Evolutionary conservation across 1,140 invertebrate genomes (phyloP), one percentile per base, ranked within the genome.

Genomic region (Bombus cullumanus): DNA sequence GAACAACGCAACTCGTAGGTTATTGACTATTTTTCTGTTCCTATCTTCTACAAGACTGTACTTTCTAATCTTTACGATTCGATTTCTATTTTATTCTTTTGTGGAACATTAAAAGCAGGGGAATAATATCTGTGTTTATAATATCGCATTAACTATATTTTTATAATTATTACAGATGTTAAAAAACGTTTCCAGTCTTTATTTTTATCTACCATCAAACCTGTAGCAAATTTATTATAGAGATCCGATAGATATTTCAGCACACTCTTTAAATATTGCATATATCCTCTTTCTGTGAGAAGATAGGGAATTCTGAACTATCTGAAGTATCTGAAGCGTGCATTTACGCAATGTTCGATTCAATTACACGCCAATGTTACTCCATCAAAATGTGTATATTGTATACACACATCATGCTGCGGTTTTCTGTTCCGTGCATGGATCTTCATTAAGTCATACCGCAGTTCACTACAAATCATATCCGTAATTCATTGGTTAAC

Each of bases 381-480:
- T 84, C 66, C 57, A 86, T 88, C 78, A 79, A 76, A 86, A 76
- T 86, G 78, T 84, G 66, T 86, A 88, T 85, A 53, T 53, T 22
- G 18, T 53, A 53, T 53, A 72, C 12, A 62, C 59, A 8, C 39
- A 86, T 80, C 85, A 81, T 73, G 73, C 69, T 90, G 86, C 74
- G 86, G 89, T 90, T 90, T 90, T 85, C 83, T 90, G 86, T 80
- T 47, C 64, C 73, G 84, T 86, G 59, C 71, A 69, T 88, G 87
- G 81, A 90, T 88, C 88, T 90, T 90, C 89, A 88, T 90, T 90
- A 90, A 90, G 86, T 86, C 84, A 84, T 81, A 82, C 78, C 82
- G 82, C 83, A 78, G 81, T 81, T 57, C 41, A 41, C 66, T 90
- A 77, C 75, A 59, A 85, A 82, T 89, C 82, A 62, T 86, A 88